Base-by-base conservation (phyloP, 1,140 invertebrate genomes). In the Solen grandis region DNA sequence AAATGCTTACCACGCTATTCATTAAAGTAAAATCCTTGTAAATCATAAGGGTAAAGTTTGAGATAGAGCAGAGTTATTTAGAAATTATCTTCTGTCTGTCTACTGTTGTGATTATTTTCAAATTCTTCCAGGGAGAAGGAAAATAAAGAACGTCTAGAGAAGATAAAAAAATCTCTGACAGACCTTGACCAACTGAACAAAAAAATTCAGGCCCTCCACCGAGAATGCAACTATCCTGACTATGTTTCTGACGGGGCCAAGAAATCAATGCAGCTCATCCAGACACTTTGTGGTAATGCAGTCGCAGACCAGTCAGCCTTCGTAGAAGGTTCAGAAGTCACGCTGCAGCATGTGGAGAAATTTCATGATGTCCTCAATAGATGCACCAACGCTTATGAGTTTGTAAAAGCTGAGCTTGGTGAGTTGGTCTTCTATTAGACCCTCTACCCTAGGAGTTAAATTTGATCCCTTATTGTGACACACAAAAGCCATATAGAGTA, bases 121-220 rank as follows among this genome's bases (percentile, higher is more conserved):
- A n/a, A n/a, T 70, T 27, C 38, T 62, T 57, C 36, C n/a, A 85
- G 84, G 36, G 82, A 86, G 50, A 59, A 68, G 79, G 85, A 86
- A 57, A 77, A 83, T 31, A 75, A 73, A 70, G 82, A 84, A 36
- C 69, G 70, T 46, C 52, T 65, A 57, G 69, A 83, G n/a, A 83
- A 70, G 35, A 72, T 81, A 19, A 46, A 74, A 13, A 74, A 66
- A 54, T 31, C 60, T 55, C 54, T 76, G 13, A 69, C n/a, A 1
- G 25, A 74, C 8, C 38, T 78, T 19, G 65, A 25, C n/a, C 74
- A 82, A 27, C 57, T 82, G 0, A 73, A 46, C 38, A 78, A 66
- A 22, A 80, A 73, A 55, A 27, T 86, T 5, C 65, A 77, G 19
- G 38, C 68, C 0, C 65, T 59, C 35, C 22, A 77, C 2, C 55